Evolutionary conservation across 2,797 vertebrate species (phyloP), one percentile per base, ranked within the genome.

Genomic region (Paratrypauchen microcephalus): DNA sequence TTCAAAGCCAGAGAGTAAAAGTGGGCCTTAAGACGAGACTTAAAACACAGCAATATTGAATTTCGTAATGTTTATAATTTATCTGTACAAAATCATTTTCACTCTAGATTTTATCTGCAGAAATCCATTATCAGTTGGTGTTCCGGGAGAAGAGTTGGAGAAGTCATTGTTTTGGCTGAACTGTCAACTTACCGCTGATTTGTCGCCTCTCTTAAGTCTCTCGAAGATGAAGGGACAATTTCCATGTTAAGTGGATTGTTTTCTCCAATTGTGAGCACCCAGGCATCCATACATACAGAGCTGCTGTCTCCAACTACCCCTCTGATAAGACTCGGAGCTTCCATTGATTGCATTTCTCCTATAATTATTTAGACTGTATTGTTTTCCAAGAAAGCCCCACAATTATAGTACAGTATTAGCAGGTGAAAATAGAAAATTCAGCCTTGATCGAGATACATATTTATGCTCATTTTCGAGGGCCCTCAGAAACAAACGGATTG

Each of bases 161-260:
- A 79, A 84, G 72, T 73, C 58, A 3, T 69, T 5, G 74, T 70
- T 57, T 16, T 57, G 62, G 70, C 69, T 58, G 39, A 81, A 79
- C 74, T 72, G 63, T 83, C 68, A 81, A 60, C 74, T 83, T 77
- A 70, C 71, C 85, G 81, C 78, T 80, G 81, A 86, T 85, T 82
- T 83, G 86, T 73, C 83, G 68, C 62, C 65, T 84, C 75, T 73
- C 75, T 73, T 82, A 74, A 78, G 75, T 74, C 75, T 60, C 59
- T 70, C 66, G 19, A 60, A 87, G 78, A 87, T 79, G 82, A 87
- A 91, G 87, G 84, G 62, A 83, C 85, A 86, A 89, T 91, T 92
- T 91, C 87, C 87, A 92, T 92, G 86, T 84, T 84, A 88, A 89
- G 91, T 88, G 83, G 77, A 84, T 83, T 82, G 61, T 70, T 82